Conservation (phyloP, 2,113 vertebrate genomes). For the Halcyon malimbica region DNA sequence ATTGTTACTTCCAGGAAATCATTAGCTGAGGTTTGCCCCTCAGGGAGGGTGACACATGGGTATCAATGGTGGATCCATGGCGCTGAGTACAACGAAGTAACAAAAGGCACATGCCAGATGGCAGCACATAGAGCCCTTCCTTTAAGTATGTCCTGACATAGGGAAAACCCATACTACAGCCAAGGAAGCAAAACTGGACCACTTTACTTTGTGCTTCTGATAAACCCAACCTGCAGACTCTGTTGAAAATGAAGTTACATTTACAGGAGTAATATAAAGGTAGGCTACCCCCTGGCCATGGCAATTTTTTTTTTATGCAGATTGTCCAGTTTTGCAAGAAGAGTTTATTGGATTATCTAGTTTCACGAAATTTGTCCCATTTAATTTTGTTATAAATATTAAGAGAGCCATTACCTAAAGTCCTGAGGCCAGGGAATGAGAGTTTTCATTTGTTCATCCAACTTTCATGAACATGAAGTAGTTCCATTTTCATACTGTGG, state of each 20-base stretch:
- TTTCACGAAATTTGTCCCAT: neutral
- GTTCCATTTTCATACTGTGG: neutral
- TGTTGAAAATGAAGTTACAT: neutral
- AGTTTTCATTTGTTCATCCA: neutral
- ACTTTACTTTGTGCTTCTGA: accelerated
- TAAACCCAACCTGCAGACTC: neutral
- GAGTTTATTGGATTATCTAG: neutral
- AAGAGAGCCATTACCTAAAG: neutral
- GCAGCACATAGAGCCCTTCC: neutral
- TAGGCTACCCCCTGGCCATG: neutral
- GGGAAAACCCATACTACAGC: neutral
- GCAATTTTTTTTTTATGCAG: neutral
- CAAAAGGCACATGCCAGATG: neutral
- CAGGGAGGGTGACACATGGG: accelerated
- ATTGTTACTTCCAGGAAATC: neutral
- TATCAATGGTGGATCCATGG: neutral
- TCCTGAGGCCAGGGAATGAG: neutral
- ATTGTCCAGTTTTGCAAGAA: neutral
- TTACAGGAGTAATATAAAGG: neutral
- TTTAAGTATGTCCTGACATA: neutral
- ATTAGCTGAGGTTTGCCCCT: neutral
- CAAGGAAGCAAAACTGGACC: neutral
- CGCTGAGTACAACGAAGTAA: accelerated
- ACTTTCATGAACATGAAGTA: neutral
- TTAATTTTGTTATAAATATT: neutral